A percentile compares a stretch with the other conserved stretches of the same genome.
phyloP scores from a whole-genome alignment of 1,140 invertebrate genomes.

The Nautilus pompilius region DNA sequence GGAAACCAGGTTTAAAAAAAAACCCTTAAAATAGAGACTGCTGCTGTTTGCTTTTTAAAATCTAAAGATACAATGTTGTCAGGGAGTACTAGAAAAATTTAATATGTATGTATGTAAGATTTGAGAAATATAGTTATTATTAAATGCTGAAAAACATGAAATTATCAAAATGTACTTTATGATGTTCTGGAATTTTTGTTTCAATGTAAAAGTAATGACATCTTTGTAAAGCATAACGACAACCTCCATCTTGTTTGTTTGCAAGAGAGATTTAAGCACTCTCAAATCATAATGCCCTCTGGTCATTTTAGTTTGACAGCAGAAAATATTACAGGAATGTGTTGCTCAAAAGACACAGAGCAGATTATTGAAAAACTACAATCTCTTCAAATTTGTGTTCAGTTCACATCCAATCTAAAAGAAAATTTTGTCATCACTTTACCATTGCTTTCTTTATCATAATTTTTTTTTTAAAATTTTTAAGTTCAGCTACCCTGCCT shows the following conservation, averaged over 20 bases:
- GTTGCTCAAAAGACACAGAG: background rate
- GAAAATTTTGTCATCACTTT: background rate
- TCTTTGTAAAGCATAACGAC: background rate
- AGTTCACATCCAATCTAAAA: background rate
- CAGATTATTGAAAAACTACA: background rate
- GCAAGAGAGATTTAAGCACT: background rate
- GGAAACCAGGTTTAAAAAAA: too few relatives aligned
- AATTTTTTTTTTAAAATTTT: slow-evolving; percentile 33
- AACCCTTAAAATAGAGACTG: too few relatives aligned
- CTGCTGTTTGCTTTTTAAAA: too few relatives aligned
- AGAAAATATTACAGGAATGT: background rate
- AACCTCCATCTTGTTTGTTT: background rate
- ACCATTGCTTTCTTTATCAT: background rate
- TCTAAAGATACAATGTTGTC: too few relatives aligned
- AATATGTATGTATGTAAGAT: too few relatives aligned
- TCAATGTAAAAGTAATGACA: too few relatives aligned
- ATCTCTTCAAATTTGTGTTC: background rate
- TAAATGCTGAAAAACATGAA: too few relatives aligned
- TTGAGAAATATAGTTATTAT: too few relatives aligned
- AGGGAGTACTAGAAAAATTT: too few relatives aligned
- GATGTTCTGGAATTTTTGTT: too few relatives aligned
- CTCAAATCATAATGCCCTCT: background rate
- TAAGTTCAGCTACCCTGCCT: slow-evolving; percentile 88
- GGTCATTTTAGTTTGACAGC: background rate
- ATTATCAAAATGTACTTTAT: too few relatives aligned